phyloP scores from a whole-genome alignment of 2,113 vertebrate genomes.

The Pygoscelis antarcticus region DNA sequence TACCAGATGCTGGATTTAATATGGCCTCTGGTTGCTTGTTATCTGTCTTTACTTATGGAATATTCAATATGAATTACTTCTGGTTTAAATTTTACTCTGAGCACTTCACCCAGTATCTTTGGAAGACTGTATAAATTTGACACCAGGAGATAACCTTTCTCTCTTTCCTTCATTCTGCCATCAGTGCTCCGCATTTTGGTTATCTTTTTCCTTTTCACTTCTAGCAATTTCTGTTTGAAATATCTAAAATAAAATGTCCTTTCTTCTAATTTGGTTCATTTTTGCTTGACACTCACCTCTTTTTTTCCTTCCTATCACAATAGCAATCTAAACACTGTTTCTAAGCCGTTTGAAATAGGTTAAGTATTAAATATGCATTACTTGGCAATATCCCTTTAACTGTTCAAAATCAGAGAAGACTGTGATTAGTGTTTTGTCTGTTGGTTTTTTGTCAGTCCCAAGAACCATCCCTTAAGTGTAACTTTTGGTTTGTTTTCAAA shows the following conservation, averaged over 20 bases:
- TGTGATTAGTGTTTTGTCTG: background rate
- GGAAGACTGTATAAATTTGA: background rate
- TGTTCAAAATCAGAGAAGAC: background rate
- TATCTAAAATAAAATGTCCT: constrained; percentile 17
- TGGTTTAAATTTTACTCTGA: constrained; percentile 8
- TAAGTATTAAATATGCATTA: background rate
- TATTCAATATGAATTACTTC: background rate
- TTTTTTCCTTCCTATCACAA: background rate
- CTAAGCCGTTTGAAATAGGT: background rate
- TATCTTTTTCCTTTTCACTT: background rate
- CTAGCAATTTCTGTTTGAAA: constrained; percentile 2
- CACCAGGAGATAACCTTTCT: background rate
- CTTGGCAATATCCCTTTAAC: background rate
- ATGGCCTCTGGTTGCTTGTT: background rate
- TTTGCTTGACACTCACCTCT: background rate
- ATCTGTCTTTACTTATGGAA: background rate
- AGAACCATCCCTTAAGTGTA: constrained; percentile 20
- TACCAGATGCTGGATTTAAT: background rate
- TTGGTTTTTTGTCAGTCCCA: constrained; percentile 31
- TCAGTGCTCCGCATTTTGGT: background rate
- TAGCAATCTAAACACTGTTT: background rate
- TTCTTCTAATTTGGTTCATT: background rate
- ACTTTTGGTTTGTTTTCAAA: constrained; percentile 31
- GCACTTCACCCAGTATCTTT: background rate
- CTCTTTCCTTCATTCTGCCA: constrained; percentile 1